These are phyloP conservation scores for Malaclemys terrapin DNA, from an alignment of 2,113 vertebrate genomes.

Conservation along the genomic window DNA sequence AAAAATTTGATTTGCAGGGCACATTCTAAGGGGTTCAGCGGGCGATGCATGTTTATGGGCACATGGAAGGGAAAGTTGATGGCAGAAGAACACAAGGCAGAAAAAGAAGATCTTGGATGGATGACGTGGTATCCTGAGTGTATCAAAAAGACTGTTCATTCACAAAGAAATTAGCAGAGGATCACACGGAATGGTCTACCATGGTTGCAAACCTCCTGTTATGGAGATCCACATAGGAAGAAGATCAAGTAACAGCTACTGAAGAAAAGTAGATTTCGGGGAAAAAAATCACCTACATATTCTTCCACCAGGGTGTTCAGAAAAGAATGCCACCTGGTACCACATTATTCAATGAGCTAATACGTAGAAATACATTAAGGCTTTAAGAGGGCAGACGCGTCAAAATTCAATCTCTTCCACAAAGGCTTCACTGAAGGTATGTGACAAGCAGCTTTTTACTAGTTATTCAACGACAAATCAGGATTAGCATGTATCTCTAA, in stretches of 20 bases:
- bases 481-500: constrained; percentile 70
- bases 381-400: neutral
- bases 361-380: neutral
- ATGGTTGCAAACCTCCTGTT: neutral
- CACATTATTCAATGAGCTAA: neutral
- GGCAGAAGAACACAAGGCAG: neutral
- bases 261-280: neutral
- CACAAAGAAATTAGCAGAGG: neutral
- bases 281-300: neutral
- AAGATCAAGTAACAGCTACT: neutral
- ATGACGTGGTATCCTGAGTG: neutral
- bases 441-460: constrained; percentile 56
- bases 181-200: neutral
- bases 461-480: constrained; percentile 66
- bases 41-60: neutral
- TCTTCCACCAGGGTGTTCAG: neutral
- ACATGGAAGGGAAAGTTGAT: neutral
- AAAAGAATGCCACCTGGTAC: neutral
- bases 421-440: constrained; percentile 56
- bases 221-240: neutral
- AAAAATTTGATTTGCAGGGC: neutral
- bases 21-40: neutral
- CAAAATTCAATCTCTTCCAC: constrained; percentile 13
- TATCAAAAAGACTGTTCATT: neutral
- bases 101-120: neutral